Evolutionary conservation across 2,113 vertebrate genomes (phyloP).

Genomic region (Geococcyx californianus): DNA sequence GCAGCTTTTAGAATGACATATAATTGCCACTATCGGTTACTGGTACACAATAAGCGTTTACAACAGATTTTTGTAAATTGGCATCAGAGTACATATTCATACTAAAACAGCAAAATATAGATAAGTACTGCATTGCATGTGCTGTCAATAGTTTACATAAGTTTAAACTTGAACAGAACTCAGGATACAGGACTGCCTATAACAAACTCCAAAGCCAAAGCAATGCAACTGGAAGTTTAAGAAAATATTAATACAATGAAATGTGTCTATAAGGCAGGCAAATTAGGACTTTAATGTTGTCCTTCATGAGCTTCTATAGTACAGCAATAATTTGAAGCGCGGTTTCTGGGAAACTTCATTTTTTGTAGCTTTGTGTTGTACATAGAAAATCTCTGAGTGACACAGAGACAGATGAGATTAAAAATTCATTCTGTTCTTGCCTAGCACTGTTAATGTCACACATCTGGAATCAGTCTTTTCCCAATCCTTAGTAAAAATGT

Average conservation of each 20-base stretch:
- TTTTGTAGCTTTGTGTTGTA: constrained; percentile 46
- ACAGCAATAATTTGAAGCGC: constrained; percentile 50
- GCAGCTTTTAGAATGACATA: constrained; percentile 78
- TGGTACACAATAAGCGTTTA: constrained; percentile 78
- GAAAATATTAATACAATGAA: constrained; percentile 65
- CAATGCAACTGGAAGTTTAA: constrained; percentile 66
- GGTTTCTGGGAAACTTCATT: constrained; percentile 48
- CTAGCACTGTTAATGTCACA: constrained; percentile 19
- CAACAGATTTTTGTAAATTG: constrained; percentile 73
- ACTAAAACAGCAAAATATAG: constrained; percentile 72
- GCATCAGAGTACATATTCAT: constrained; percentile 74
- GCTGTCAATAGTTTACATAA: constrained; percentile 69
- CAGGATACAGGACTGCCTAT: constrained; percentile 67
- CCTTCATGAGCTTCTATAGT: constrained; percentile 65
- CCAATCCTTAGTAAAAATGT: constrained; percentile 17
- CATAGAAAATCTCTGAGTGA: constrained; percentile 36
- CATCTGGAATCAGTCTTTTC: background rate
- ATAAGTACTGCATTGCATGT: constrained; percentile 69
- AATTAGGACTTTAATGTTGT: constrained; percentile 30
- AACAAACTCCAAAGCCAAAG: constrained; percentile 76
- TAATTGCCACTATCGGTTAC: constrained; percentile 75
- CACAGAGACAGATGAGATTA: constrained; percentile 37
- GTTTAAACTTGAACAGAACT: constrained; percentile 69
- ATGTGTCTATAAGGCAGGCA: constrained; percentile 65
- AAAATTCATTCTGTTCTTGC: constrained; percentile 7